These are phyloP conservation scores for Etia nguti DNA, from an alignment of 2,113 vertebrate genomes.

Conservation along the genomic window DNA sequence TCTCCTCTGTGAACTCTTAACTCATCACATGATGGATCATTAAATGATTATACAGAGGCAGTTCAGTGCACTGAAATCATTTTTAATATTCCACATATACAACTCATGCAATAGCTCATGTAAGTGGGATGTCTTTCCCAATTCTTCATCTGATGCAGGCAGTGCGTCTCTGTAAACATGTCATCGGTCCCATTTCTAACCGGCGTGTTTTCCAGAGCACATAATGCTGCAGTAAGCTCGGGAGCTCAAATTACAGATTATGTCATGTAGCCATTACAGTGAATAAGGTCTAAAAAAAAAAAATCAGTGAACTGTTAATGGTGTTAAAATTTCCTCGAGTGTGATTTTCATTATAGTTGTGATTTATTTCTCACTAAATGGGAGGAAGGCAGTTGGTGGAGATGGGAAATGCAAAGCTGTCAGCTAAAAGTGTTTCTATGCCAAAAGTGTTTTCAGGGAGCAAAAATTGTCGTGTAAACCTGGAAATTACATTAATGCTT, in stretches of 20 bases:
- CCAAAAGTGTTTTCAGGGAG: not conserved
- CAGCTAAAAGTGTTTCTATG: not conserved
- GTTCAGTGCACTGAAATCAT: not conserved
- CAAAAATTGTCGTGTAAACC: not conserved
- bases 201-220: not conserved
- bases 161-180: not conserved
- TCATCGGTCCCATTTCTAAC: not conserved
- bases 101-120: not conserved
- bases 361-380: not conserved
- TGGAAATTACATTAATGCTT: slow-evolving; percentile 9
- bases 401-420: not conserved
- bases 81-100: slow-evolving; percentile 9
- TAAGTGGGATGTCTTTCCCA: not conserved
- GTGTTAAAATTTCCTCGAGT: not conserved
- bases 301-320: not conserved
- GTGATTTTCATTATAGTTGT: not conserved
- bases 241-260: not conserved
- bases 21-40: slow-evolving; percentile 27
- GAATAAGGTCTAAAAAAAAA: not conserved
- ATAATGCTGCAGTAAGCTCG: not conserved
- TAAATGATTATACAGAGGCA: slow-evolving; percentile 1
- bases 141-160: not conserved
- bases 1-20: slow-evolving; percentile 17
- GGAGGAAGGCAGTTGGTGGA: not conserved
- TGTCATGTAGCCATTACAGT: not conserved